phyloP scores from a whole-genome alignment of 2,888 invertebrate species.

The Rotaria sp. region DNA sequence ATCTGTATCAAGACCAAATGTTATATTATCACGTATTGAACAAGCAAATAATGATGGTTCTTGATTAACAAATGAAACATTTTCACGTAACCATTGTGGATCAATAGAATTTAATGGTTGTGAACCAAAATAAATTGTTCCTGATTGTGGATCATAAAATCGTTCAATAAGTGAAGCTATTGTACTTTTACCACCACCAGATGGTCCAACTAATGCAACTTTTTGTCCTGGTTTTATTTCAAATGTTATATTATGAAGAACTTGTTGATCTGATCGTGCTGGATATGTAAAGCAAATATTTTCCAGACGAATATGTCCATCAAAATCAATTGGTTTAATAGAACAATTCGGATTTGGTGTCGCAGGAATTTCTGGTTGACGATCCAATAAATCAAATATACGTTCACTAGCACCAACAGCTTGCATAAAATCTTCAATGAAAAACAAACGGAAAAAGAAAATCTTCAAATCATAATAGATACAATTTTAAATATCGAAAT shows the following conservation, averaged over 20 bases:
- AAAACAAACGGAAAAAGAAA: neutral
- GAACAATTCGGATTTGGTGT: slow-evolving; percentile 42
- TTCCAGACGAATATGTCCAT: slow-evolving; percentile 65
- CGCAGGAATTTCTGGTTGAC: slow-evolving; percentile 46
- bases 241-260: slow-evolving; percentile 56
- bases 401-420: slow-evolving; percentile 52
- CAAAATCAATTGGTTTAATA: slow-evolving; percentile 27
- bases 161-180: slow-evolving; percentile 51
- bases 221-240: slow-evolving; percentile 54
- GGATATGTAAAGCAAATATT: slow-evolving; percentile 71
- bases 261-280: slow-evolving; percentile 67
- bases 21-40: slow-evolving; percentile 51
- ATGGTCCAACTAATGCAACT: slow-evolving; percentile 52
- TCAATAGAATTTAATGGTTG: slow-evolving; percentile 29
- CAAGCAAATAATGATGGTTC: slow-evolving; percentile 45
- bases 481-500: slow-evolving; percentile 12
- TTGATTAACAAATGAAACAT: slow-evolving; percentile 40
- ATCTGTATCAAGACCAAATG: slow-evolving; percentile 47
- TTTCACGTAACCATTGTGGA: slow-evolving; percentile 35
- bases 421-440: slow-evolving; percentile 42
- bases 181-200: slow-evolving; percentile 50
- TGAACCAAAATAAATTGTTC: slow-evolving; percentile 45
- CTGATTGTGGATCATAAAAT: slow-evolving; percentile 49
- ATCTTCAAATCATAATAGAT: neutral
- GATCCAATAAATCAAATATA: slow-evolving; percentile 50